Percentiles rank a stretch among this genome's conserved stretches.
phyloP scores from a whole-genome alignment of 1,140 invertebrate genomes.

The Leptopilina clavipes region DNA sequence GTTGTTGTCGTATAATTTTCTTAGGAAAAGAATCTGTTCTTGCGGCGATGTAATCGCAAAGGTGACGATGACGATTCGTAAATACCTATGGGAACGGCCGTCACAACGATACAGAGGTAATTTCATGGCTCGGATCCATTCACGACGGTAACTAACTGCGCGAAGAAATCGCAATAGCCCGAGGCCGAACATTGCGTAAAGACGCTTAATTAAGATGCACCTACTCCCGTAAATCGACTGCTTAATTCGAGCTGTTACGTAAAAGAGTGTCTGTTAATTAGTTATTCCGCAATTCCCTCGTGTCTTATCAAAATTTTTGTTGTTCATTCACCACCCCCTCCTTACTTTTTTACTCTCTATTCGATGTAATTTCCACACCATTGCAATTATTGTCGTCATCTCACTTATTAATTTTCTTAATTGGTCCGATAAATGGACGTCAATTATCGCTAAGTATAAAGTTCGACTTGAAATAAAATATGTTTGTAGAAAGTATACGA shows the following conservation, averaged over 20 bases:
- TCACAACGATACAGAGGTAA: conserved; percentile 19
- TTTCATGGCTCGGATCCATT: conserved; percentile 27
- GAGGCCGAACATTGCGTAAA: conserved; percentile 48
- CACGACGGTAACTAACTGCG: conserved; percentile 34
- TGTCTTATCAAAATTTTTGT: conserved; percentile 40
- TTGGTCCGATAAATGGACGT: conserved; percentile 20
- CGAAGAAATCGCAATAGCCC: conserved; percentile 39
- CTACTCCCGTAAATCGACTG: conserved; percentile 51
- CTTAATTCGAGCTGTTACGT: conserved; percentile 47
- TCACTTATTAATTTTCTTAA: conserved; percentile 21
- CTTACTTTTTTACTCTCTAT: neutral
- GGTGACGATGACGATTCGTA: conserved; percentile 51
- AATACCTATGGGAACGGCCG: conserved; percentile 39
- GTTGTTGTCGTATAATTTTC: conserved; percentile 3
- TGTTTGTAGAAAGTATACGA: conserved; percentile 9
- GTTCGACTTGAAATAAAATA: conserved; percentile 20
- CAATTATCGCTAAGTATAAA: conserved; percentile 16
- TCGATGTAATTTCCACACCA: neutral
- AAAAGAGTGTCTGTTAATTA: conserved; percentile 52
- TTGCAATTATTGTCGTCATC: conserved; percentile 20
- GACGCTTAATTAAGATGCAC: conserved; percentile 59
- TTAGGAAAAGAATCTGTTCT: conserved; percentile 22
- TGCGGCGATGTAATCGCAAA: conserved; percentile 55
- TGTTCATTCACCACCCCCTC: conserved; percentile 36
- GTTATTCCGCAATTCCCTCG: conserved; percentile 48